Evolutionary conservation across 2,888 invertebrate genomes (phyloP), one percentile per base, ranked within the genome.

Genomic region (Athetis lepigone): DNA sequence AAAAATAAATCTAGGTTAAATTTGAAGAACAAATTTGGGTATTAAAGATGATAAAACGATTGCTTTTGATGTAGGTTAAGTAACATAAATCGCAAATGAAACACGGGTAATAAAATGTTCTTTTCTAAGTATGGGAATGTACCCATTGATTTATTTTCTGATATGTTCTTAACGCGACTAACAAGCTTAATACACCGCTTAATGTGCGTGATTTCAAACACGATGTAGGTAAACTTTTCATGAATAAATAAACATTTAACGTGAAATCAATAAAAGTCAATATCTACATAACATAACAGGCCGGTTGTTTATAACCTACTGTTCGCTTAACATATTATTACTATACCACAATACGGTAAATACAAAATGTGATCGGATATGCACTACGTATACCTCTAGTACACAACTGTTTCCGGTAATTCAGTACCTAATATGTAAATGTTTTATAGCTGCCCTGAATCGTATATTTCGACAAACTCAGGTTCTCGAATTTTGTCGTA

Each of bases 201-300:
- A 47, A 16, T 43, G 4, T 43, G 7, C 2, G 36, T 65, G 27
- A 43, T 43, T 64, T 36, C 8, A 42, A 27, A 25, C 33, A 27
- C 40, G 4, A 16, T 36, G 16, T 6, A 27, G 6, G 27, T 8
- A n/a, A 36, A 36, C 5, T 23, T n/a, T 52, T 37, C 27, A 27
- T 43, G 66, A 43, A 65, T 37, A 37, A 62, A 29, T 54, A 29
- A 66, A 19, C 5, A 37, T 54, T 16, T 4, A 6, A 8, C 4
- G 8, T 4, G 8, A 9, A 49, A 65, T 54, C 52, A 43, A 65
- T 65, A 51, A 56, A 33, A 19, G 1, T 36, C 25, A 16, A 19
- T n/a, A 36, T 7, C n/a, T 27, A 23, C 8, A 23, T 29, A 25
- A 42, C 11, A 29, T 33, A 33, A 27, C 13, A 11, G 11, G 2